Evolutionary conservation across 2,113 vertebrate species (phyloP).

Genomic region (Circaetus cinerascens): DNA sequence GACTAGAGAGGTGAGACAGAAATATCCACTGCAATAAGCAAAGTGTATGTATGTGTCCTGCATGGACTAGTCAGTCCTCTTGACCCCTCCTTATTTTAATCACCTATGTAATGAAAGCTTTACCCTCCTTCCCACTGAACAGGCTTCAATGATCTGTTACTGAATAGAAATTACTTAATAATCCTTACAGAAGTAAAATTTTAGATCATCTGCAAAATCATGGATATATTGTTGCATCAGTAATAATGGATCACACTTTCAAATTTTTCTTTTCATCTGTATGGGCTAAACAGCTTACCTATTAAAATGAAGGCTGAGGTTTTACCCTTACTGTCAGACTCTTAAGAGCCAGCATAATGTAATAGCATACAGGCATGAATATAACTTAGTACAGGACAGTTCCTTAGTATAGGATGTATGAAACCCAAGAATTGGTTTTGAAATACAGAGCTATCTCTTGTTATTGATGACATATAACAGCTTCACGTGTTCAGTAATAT

Average conservation of each 20-base stretch:
- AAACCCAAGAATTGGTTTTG: not conserved
- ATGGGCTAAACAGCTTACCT: not conserved
- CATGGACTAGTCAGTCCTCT: not conserved
- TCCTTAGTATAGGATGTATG: not conserved
- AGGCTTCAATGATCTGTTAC: not conserved
- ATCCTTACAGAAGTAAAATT: not conserved
- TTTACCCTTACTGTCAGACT: not conserved
- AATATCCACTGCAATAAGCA: not conserved
- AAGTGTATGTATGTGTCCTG: not conserved
- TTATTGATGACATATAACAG: not conserved
- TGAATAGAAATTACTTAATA: not conserved
- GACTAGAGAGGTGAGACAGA: not conserved
- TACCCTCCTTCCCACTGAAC: not conserved
- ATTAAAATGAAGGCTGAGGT: not conserved
- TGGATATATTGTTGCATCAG: not conserved
- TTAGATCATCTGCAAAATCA: not conserved
- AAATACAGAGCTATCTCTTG: not conserved
- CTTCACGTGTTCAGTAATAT: not conserved
- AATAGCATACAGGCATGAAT: not conserved
- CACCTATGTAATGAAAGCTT: not conserved
- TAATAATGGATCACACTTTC: not conserved
- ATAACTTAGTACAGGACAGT: not conserved
- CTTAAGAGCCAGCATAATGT: not conserved
- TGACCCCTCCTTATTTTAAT: not conserved
- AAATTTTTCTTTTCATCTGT: not conserved